A percentile compares a stretch with the other conserved stretches of the same genome.
Evolutionary conservation across 2,888 invertebrate genomes (phyloP).

Genomic region (Drepana falcataria): DNA sequence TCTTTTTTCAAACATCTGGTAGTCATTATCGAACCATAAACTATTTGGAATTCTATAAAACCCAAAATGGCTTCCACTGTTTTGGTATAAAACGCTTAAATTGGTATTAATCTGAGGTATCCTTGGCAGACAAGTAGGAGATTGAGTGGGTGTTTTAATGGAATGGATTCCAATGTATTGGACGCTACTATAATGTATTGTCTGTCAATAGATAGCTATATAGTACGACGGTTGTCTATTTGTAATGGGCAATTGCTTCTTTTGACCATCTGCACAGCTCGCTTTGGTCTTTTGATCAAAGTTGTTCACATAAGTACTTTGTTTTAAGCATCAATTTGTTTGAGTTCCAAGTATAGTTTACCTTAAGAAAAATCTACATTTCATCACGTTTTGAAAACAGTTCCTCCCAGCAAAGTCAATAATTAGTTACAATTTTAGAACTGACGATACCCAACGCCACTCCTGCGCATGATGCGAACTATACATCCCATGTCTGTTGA

Average conservation of each 20-base stretch:
- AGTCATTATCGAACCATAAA: slow-evolving; percentile 25
- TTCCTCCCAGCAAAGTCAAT: slow-evolving; percentile 7
- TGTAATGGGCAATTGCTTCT: background rate
- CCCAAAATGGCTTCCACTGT: slow-evolving; percentile 30
- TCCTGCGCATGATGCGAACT: slow-evolving; percentile 30
- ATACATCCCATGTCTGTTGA: slow-evolving; percentile 56
- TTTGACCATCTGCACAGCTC: background rate
- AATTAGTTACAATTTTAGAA: slow-evolving; percentile 35
- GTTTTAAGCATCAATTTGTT: too few species aligned
- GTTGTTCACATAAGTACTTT: too few species aligned
- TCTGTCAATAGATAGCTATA: slow-evolving; percentile 8
- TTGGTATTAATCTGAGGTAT: slow-evolving; percentile 33
- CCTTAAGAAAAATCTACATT: background rate
- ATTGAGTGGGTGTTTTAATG: slow-evolving; percentile 33
- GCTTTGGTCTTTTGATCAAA: too few species aligned
- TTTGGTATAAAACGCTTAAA: slow-evolving; percentile 30
- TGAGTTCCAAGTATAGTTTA: too few species aligned
- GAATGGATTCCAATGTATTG: slow-evolving; percentile 21
- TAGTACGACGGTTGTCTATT: slow-evolving; percentile 1
- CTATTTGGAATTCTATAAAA: slow-evolving; percentile 37
- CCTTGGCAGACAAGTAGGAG: slow-evolving; percentile 31
- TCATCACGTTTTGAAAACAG: background rate
- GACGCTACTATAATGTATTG: slow-evolving; percentile 16
- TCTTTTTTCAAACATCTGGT: slow-evolving; percentile 56
- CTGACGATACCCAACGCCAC: slow-evolving; percentile 27